A percentile compares a stretch with the other conserved stretches of the same genome.
These are phyloP conservation scores for Perizoma flavofasciatum DNA, from an alignment of 2,888 invertebrate genomes.

Conservation along the genomic window DNA sequence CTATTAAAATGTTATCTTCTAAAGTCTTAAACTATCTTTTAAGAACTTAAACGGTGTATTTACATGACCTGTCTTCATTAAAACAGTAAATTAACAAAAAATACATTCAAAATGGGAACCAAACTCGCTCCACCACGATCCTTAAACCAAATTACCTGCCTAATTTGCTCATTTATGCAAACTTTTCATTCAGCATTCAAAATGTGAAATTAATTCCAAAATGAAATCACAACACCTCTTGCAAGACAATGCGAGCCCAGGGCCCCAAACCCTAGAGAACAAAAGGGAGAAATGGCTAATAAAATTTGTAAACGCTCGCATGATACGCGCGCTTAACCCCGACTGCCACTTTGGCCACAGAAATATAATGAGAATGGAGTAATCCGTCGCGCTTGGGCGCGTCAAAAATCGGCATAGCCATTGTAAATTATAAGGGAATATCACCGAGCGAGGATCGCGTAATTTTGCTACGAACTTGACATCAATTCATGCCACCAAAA, in stretches of 20 bases:
- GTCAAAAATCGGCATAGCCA: slow-evolving; percentile 43
- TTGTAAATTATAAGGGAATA: slow-evolving; percentile 25
- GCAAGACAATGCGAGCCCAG: slow-evolving; percentile 27
- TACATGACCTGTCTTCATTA: no score
- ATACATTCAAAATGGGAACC: no score
- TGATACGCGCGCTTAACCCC: slow-evolving; percentile 79
- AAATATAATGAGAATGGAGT: slow-evolving; percentile 66
- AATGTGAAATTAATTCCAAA: slow-evolving; percentile 28
- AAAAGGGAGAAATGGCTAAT: slow-evolving; percentile 67
- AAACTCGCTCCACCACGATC: slow-evolving; percentile 36
- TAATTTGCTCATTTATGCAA: slow-evolving; percentile 31
- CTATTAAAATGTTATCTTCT: no score
- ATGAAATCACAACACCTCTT: slow-evolving; percentile 35
- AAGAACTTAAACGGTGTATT: no score
- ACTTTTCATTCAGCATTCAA: slow-evolving; percentile 32
- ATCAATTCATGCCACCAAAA: slow-evolving; percentile 10
- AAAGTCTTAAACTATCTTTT: no score
- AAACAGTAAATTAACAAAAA: no score
- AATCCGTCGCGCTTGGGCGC: slow-evolving; percentile 60
- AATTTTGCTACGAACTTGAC: slow-evolving; percentile 19
- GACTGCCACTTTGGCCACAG: slow-evolving; percentile 59
- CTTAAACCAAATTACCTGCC: slow-evolving; percentile 25
- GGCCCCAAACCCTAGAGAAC: slow-evolving; percentile 50
- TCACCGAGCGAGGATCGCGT: slow-evolving; percentile 4
- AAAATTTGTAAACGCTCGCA: slow-evolving; percentile 80